These are phyloP conservation scores for Cerceris ruficornis DNA, from an alignment of 2,888 invertebrate species.

Conservation along the genomic window DNA sequence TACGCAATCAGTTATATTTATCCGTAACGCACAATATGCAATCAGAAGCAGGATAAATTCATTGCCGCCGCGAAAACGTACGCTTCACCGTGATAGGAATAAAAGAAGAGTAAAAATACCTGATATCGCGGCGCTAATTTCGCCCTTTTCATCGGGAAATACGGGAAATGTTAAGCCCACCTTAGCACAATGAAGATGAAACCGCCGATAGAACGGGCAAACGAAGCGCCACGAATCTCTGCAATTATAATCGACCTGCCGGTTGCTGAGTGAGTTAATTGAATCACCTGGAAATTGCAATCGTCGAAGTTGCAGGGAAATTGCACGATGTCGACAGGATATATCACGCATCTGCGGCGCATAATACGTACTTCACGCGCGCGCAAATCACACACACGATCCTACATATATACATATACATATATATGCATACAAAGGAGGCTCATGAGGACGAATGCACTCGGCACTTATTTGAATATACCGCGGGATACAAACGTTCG, in stretches of 20 bases:
- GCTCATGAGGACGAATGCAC: too few species aligned
- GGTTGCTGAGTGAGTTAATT: slow-evolving; percentile 52
- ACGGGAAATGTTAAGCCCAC: background rate
- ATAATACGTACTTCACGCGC: background rate
- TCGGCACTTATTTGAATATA: too few species aligned
- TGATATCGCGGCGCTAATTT: background rate
- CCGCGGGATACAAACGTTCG: too few species aligned
- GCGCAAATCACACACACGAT: background rate
- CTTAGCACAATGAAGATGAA: slow-evolving; percentile 16
- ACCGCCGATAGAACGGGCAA: slow-evolving; percentile 3
- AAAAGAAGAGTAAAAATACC: background rate
- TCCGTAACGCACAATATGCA: too few species aligned
- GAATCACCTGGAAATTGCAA: slow-evolving; percentile 59
- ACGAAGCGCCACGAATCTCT: slow-evolving; percentile 45
- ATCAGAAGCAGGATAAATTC: too few species aligned
- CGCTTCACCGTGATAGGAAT: background rate
- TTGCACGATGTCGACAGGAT: slow-evolving; percentile 25
- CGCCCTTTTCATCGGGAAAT: background rate
- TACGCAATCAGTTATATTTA: too few species aligned
- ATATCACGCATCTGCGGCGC: slow-evolving; percentile 21
- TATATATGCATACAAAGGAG: too few species aligned
- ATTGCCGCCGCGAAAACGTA: too few species aligned
- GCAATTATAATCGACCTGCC: slow-evolving; percentile 61
- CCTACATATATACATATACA: background rate
- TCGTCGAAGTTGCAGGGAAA: slow-evolving; percentile 39